Conservation (phyloP, 2,888 invertebrate species). For the Melitaea athalia region DNA sequence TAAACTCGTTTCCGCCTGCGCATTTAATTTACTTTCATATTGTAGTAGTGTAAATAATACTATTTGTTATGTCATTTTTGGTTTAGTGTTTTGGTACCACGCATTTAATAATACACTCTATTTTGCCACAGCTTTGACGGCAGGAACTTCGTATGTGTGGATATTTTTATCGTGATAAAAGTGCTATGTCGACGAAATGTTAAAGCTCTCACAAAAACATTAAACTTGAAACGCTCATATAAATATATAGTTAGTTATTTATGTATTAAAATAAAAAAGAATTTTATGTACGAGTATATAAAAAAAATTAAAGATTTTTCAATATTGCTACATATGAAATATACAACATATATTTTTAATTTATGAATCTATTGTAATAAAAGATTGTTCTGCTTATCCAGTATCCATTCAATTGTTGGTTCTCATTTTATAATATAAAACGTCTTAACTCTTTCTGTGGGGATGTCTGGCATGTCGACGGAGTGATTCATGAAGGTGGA, state of each 20-base stretch:
- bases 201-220: too few relatives aligned
- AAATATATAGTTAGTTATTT: too few relatives aligned
- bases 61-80: neutral
- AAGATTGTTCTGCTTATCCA: neutral
- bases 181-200: too few relatives aligned
- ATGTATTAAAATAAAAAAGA: too few relatives aligned
- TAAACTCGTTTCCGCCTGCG: constrained; percentile 5
- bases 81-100: too few relatives aligned
- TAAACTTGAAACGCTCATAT: too few relatives aligned
- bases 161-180: too few relatives aligned
- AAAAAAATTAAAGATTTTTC: too few relatives aligned
- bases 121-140: neutral
- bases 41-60: neutral
- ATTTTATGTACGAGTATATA: too few relatives aligned
- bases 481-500: constrained; percentile 66
- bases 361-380: neutral
- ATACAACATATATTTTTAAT: too few relatives aligned
- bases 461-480: constrained; percentile 38
- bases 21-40: constrained; percentile 12
- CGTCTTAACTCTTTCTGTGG: constrained; percentile 38
- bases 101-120: neutral
- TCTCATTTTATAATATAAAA: constrained; percentile 33
- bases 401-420: constrained; percentile 8
- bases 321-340: too few relatives aligned
- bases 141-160: too few relatives aligned